Conservation (phyloP, 1,140 invertebrate genomes). For the Drosophila sechellia region DNA sequence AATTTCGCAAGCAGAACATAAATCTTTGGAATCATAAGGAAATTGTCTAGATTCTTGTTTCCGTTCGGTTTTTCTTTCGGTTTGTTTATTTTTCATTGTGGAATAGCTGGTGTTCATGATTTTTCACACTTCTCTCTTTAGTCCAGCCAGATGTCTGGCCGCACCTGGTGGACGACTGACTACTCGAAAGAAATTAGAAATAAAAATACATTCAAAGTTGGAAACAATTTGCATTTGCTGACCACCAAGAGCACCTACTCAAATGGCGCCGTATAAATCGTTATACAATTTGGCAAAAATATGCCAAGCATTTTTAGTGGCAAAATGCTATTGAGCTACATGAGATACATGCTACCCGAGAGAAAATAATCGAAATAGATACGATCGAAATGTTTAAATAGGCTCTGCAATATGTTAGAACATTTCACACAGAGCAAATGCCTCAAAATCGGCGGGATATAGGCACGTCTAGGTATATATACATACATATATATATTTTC, state of each 20-base stretch:
- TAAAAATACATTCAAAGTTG: conserved; percentile 1
- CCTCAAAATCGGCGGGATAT: conserved; percentile 34
- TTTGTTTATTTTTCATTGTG: conserved; percentile 29
- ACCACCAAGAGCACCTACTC: conserved; percentile 24
- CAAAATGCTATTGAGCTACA: conserved; percentile 46
- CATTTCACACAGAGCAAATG: conserved; percentile 32
- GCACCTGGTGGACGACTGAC: conserved; percentile 20
- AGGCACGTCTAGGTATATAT: conserved; percentile 22
- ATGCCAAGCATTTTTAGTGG: conserved; percentile 60
- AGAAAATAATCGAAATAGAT: conserved; percentile 21
- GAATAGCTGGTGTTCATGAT: conserved; percentile 28
- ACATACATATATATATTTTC: not conserved
- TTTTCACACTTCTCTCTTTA: conserved; percentile 33
- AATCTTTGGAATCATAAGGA: conserved; percentile 9
- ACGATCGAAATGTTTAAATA: conserved; percentile 46
- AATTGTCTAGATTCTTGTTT: conserved; percentile 29
- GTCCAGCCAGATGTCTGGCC: conserved; percentile 10
- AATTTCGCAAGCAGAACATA: not conserved
- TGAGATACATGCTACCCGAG: conserved; percentile 53
- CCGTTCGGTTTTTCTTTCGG: conserved; percentile 4
- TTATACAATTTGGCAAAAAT: conserved; percentile 51
- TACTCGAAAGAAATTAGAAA: conserved; percentile 2
- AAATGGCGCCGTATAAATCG: conserved; percentile 43
- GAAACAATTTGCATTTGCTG: conserved; percentile 46
- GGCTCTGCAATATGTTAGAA: conserved; percentile 47